Conservation (phyloP, 2,113 vertebrate species). For the Myotis brandtii region DNA sequence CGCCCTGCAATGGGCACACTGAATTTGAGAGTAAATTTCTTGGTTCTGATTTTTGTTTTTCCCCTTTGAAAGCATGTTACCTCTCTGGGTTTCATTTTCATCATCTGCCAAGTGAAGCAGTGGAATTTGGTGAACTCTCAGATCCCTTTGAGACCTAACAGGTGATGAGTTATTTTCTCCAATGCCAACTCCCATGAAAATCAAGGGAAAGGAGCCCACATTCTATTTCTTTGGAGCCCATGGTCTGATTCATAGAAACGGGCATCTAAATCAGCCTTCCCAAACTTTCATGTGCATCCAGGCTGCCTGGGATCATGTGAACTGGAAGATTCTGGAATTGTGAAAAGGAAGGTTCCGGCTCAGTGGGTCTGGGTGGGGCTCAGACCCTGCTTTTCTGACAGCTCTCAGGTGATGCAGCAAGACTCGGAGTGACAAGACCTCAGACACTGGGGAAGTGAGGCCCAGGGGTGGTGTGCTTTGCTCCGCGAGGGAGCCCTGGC, state of each 20-base stretch:
- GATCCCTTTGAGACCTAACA: not conserved
- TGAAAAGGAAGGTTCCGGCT: not conserved
- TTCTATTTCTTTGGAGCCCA: not conserved
- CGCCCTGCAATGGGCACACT: rapidly evolving
- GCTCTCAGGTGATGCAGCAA: not conserved
- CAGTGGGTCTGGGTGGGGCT: not conserved
- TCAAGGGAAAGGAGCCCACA: not conserved
- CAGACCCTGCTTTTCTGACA: not conserved
- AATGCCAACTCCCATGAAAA: not conserved
- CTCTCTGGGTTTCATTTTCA: not conserved
- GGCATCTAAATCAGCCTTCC: not conserved
- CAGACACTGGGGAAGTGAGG: not conserved
- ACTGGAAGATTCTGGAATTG: not conserved
- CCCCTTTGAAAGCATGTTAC: not conserved
- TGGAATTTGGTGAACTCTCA: not conserved
- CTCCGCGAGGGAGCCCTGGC: not conserved
- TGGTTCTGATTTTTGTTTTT: not conserved
- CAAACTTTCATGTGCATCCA: not conserved
- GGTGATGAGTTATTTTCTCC: not conserved
- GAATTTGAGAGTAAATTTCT: not conserved
- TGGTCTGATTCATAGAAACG: not conserved
- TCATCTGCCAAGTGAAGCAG: not conserved
- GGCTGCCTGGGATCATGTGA: not conserved
- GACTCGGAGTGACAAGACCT: not conserved
- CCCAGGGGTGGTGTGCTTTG: not conserved